Percentiles rank a stretch among this genome's conserved stretches.
Conservation (phyloP, 1,140 invertebrate genomes). For the Heterodera carotae region DNA sequence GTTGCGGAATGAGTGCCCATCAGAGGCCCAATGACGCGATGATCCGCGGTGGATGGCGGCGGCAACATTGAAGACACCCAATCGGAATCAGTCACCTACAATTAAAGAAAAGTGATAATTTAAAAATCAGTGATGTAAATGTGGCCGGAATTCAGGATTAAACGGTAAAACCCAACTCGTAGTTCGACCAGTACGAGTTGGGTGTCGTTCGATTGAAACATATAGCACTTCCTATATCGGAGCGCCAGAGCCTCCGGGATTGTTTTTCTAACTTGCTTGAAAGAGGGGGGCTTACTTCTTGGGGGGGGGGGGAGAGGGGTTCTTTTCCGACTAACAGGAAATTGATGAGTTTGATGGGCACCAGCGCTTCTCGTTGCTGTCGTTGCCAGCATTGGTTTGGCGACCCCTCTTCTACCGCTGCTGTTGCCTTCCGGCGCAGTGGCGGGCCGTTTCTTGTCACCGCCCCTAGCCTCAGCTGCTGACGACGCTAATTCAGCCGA, state of each 20-base stretch:
- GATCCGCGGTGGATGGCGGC: background rate
- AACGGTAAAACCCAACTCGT: too few species aligned
- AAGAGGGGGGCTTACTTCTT: too few species aligned
- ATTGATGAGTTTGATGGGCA: background rate
- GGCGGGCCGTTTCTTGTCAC: background rate
- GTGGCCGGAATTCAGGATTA: too few species aligned
- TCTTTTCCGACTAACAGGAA: background rate
- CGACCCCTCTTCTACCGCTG: too few species aligned
- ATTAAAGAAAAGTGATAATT: background rate
- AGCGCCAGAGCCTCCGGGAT: too few species aligned
- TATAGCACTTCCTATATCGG: too few species aligned
- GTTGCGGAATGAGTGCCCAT: background rate
- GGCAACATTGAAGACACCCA: background rate
- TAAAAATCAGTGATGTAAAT: too few species aligned
- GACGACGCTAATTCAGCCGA: too few species aligned
- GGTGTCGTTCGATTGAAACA: too few species aligned
- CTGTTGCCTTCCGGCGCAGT: background rate
- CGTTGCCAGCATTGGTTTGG: background rate
- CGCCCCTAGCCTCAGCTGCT: background rate
- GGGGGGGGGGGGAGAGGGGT: too few species aligned
- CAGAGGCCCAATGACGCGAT: background rate
- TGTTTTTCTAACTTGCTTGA: too few species aligned
- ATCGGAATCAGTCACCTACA: background rate
- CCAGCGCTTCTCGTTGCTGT: background rate
- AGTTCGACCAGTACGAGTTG: too few species aligned